Conservation (phyloP, 2,797 vertebrate species). For the Cephalopachus bancanus region DNA sequence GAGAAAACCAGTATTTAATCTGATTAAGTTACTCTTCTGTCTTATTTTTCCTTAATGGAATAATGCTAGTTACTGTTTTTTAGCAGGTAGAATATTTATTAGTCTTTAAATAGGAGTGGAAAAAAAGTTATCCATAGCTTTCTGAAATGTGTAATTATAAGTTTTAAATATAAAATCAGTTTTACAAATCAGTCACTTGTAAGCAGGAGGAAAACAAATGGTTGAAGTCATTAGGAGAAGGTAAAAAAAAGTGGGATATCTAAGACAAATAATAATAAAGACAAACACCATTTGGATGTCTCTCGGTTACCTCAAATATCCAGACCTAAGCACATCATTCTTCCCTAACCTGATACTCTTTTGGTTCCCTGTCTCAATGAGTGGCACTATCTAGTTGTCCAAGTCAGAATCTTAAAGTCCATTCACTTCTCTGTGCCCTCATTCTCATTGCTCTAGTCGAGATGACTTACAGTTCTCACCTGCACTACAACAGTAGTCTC, state of each 20-base stretch:
- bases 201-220: background rate
- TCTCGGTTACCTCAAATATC: background rate
- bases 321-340: background rate
- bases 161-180: background rate
- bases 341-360: background rate
- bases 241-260: background rate
- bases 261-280: background rate
- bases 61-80: background rate
- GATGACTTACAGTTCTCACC: background rate
- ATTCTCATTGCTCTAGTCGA: background rate
- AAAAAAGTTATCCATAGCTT: background rate
- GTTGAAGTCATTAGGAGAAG: background rate
- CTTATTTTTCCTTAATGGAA: background rate
- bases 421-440: background rate
- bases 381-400: background rate
- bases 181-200: constrained; percentile 10
- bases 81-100: background rate
- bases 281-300: background rate
- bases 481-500: background rate
- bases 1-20: background rate
- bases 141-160: background rate
- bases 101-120: background rate
- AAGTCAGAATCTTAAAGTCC: background rate
- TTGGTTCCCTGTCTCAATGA: background rate
- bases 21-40: background rate